Evolutionary conservation across 2,888 invertebrate species (phyloP).

Genomic region (Hemithea aestivaria): DNA sequence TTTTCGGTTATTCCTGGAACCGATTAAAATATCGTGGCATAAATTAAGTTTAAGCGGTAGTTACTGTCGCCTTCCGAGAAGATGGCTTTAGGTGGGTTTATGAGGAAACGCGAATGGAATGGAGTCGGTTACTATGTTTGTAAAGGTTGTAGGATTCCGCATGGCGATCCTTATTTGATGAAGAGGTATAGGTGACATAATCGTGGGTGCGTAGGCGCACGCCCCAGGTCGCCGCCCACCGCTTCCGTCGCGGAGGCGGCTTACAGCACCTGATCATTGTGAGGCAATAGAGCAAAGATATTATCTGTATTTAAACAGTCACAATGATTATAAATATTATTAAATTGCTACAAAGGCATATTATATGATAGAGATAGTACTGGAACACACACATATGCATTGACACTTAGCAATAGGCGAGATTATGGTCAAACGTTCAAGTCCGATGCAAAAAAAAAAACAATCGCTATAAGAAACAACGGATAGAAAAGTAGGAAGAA

Average conservation of each 20-base stretch:
- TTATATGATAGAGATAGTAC: no score
- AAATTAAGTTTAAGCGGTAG: conserved; percentile 25
- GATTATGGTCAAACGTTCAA: no score
- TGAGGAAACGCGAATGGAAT: conserved; percentile 28
- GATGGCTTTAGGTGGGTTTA: conserved; percentile 26
- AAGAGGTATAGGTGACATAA: conserved; percentile 69
- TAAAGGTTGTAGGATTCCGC: conserved; percentile 36
- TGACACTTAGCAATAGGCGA: no score
- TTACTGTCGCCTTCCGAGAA: conserved; percentile 24
- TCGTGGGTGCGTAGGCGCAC: conserved; percentile 58
- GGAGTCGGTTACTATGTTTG: conserved; percentile 28
- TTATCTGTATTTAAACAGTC: conserved; percentile 25
- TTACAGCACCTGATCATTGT: conserved; percentile 64
- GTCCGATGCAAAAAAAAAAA: no score
- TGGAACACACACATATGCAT: no score
- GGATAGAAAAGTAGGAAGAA: no score
- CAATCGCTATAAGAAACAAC: no score
- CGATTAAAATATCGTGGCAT: conserved; percentile 24
- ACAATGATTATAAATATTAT: conserved; percentile 18
- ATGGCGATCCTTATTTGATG: conserved; percentile 63
- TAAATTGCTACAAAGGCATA: conserved; percentile 3
- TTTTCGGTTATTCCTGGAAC: conserved; percentile 33
- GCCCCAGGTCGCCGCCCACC: conserved; percentile 62
- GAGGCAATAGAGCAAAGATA: conserved; percentile 43
- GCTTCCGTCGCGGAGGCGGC: conserved; percentile 71